Conservation (phyloP, 2,797 vertebrate species). For the Valencia hispanica region DNA sequence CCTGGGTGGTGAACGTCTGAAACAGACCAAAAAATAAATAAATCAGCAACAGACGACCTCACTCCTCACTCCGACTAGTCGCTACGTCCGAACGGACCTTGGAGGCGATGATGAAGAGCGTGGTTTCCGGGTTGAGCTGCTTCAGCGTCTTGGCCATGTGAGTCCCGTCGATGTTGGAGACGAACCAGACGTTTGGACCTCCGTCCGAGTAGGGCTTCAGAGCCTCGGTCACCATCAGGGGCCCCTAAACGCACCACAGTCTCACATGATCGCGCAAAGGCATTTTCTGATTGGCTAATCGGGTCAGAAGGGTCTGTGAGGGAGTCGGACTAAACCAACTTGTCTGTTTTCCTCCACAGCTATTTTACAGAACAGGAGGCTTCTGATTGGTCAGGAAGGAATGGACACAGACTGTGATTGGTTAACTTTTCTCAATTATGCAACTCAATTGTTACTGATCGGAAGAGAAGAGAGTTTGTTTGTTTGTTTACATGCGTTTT, state of each 20-base stretch:
- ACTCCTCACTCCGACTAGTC: too few relatives aligned
- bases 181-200: constrained; percentile 95
- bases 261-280: background rate
- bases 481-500: too few relatives aligned
- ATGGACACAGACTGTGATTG: background rate
- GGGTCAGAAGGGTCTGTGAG: background rate
- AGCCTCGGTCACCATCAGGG: constrained; percentile 97
- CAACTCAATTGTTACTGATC: too few relatives aligned
- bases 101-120: constrained; percentile 94
- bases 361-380: background rate
- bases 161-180: constrained; percentile 98
- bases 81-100: constrained; percentile 90
- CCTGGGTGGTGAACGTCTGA: constrained; percentile 98
- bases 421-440: too few relatives aligned
- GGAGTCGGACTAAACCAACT: background rate
- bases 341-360: background rate
- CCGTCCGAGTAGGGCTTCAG: constrained; percentile 91
- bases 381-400: background rate
- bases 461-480: too few relatives aligned
- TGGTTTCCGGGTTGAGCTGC: constrained; percentile 87
- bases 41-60: background rate
- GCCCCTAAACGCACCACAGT: constrained; percentile 81
- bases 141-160: constrained; percentile 93
- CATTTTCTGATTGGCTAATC: background rate
- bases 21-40: background rate